phyloP scores from a whole-genome alignment of 2,888 invertebrate genomes.

The Epicampocera succincta region DNA sequence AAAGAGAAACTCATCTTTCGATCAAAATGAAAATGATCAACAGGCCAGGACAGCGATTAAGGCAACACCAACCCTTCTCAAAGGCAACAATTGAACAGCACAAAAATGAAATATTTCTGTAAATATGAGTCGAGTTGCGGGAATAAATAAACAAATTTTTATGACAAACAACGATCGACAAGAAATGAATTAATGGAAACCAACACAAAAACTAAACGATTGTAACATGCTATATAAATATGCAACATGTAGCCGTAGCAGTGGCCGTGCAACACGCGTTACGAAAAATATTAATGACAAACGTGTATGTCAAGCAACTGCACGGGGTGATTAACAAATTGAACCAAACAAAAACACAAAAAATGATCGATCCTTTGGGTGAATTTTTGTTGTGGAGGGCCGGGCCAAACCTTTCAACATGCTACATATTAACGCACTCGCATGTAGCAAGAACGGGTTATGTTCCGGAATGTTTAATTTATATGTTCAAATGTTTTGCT shows the following conservation, averaged over 20 bases:
- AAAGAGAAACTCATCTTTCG: conserved; percentile 53
- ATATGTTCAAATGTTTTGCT: background rate
- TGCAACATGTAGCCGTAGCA: conserved; percentile 48
- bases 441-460: background rate
- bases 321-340: conserved; percentile 54
- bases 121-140: conserved; percentile 53
- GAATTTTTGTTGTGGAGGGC: conserved; percentile 39
- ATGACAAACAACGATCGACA: conserved; percentile 57
- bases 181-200: conserved; percentile 50
- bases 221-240: conserved; percentile 24
- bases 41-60: background rate
- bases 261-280: conserved; percentile 35
- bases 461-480: background rate
- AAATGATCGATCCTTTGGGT: conserved; percentile 16
- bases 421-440: conserved; percentile 44
- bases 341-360: background rate
- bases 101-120: conserved; percentile 6
- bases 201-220: conserved; percentile 22
- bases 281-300: conserved; percentile 40
- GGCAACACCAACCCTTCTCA: conserved; percentile 54
- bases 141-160: conserved; percentile 64
- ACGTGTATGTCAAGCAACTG: conserved; percentile 62
- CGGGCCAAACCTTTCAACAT: conserved; percentile 61
- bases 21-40: conserved; percentile 38
- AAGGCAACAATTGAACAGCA: background rate